A percentile compares a stretch with the other conserved stretches of the same genome.
Evolutionary conservation across 2,888 invertebrate species (phyloP).

Genomic region (Physocephala rufipes): DNA sequence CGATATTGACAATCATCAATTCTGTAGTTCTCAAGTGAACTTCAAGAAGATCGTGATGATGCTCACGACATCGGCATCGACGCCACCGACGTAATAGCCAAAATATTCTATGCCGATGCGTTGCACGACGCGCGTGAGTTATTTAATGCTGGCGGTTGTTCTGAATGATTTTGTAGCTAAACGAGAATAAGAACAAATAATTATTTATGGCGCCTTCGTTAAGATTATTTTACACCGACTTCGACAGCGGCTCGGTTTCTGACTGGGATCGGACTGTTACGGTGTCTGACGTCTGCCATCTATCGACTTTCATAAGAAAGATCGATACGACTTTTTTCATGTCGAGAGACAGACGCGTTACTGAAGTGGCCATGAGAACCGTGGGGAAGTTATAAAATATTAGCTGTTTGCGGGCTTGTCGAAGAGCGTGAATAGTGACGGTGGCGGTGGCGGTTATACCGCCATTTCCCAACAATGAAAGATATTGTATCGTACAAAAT

Average conservation of each 20-base stretch:
- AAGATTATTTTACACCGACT: neutral
- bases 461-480: slow-evolving; percentile 11
- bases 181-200: slow-evolving; percentile 25
- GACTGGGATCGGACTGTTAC: neutral
- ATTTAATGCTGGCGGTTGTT: neutral
- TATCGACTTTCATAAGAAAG: neutral
- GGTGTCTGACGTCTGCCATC: neutral
- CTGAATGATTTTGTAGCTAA: neutral
- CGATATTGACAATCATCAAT: slow-evolving; percentile 31
- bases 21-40: slow-evolving; percentile 23
- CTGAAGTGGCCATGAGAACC: slow-evolving; percentile 5
- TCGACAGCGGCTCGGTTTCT: neutral
- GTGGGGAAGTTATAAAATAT: slow-evolving; percentile 21
- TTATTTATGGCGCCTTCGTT: slow-evolving; percentile 35
- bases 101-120: slow-evolving; percentile 14
- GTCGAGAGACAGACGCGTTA: slow-evolving; percentile 1
- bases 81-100: slow-evolving; percentile 13
- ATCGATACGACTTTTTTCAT: neutral
- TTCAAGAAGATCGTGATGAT: neutral
- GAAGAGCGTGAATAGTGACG: slow-evolving; percentile 17
- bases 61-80: neutral
- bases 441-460: neutral
- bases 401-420: slow-evolving; percentile 29
- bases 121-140: slow-evolving; percentile 5
- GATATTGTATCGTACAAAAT: slow-evolving; percentile 1